Percentiles rank a stretch among this genome's conserved stretches.
Evolutionary conservation across 2,888 invertebrate genomes (phyloP).

Genomic region (Xestia ashworthii): DNA sequence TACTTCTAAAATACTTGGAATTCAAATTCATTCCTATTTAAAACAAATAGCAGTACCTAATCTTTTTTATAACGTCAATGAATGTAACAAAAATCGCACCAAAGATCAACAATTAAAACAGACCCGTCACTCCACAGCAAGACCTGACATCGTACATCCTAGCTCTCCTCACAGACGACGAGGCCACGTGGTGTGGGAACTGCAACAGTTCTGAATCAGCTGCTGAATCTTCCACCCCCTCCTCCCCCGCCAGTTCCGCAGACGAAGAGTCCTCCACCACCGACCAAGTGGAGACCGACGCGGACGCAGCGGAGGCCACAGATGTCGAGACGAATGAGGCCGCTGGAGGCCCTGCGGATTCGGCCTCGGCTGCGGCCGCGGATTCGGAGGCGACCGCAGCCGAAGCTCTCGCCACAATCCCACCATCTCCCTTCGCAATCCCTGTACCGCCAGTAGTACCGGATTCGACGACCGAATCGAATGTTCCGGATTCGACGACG

Average conservation of each 20-base stretch:
- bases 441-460: slow-evolving; percentile 45
- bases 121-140: slow-evolving; percentile 74
- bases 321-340: slow-evolving; percentile 39
- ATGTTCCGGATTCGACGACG: slow-evolving; percentile 52
- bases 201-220: slow-evolving; percentile 72
- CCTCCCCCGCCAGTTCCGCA: slow-evolving; percentile 37
- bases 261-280: slow-evolving; percentile 41
- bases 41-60: not conserved
- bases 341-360: slow-evolving; percentile 34
- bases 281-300: slow-evolving; percentile 18
- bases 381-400: not conserved
- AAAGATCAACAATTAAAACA: slow-evolving; percentile 6
- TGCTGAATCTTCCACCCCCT: slow-evolving; percentile 47
- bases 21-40: not conserved
- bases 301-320: slow-evolving; percentile 18
- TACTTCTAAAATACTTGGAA: not conserved
- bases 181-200: slow-evolving; percentile 77
- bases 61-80: not conserved
- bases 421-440: slow-evolving; percentile 42
- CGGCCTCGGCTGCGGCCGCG: slow-evolving; percentile 2
- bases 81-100: not conserved
- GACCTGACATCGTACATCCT: slow-evolving; percentile 84
- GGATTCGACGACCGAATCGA: slow-evolving; percentile 40
- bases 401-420: slow-evolving; percentile 2
- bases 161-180: slow-evolving; percentile 86